phyloP scores from a whole-genome alignment of 1,140 invertebrate species.

The Heterodera schachtii region DNA sequence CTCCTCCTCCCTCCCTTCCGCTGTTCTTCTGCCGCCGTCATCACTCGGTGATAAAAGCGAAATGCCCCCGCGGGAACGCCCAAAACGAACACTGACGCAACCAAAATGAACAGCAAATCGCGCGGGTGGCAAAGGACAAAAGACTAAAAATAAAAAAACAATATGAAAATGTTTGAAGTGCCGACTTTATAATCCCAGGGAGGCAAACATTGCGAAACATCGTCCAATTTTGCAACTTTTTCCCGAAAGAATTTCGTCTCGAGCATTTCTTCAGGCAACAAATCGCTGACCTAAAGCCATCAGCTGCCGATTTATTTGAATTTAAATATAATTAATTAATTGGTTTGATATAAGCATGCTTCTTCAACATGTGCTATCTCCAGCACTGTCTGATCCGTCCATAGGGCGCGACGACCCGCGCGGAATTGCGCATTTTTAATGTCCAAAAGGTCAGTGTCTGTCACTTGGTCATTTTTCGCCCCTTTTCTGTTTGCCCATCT shows the following conservation, averaged over 20 bases:
- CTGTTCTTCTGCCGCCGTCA: neutral
- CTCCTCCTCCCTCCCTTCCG: neutral
- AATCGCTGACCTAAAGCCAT: neutral
- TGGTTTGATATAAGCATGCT: neutral
- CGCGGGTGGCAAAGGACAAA: neutral
- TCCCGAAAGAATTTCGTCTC: neutral
- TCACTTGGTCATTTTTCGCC: neutral
- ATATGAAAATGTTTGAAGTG: neutral
- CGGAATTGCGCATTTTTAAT: neutral
- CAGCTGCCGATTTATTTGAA: neutral
- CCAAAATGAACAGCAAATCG: neutral
- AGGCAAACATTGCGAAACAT: neutral
- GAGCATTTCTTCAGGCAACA: constrained; percentile 5
- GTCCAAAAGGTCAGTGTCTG: neutral
- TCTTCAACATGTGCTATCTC: neutral
- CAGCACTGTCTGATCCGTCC: constrained; percentile 1
- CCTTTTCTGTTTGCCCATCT: neutral
- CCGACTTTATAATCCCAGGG: constrained; percentile 4
- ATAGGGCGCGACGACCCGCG: constrained; percentile 5
- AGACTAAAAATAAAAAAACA: constrained; percentile 1
- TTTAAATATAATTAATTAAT: no score
- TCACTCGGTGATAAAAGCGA: neutral
- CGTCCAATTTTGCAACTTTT: neutral
- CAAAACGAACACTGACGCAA: neutral
- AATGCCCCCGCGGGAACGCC: neutral